Evolutionary conservation across 2,113 vertebrate species (phyloP).

Genomic region (Tonatia bakeri): DNA sequence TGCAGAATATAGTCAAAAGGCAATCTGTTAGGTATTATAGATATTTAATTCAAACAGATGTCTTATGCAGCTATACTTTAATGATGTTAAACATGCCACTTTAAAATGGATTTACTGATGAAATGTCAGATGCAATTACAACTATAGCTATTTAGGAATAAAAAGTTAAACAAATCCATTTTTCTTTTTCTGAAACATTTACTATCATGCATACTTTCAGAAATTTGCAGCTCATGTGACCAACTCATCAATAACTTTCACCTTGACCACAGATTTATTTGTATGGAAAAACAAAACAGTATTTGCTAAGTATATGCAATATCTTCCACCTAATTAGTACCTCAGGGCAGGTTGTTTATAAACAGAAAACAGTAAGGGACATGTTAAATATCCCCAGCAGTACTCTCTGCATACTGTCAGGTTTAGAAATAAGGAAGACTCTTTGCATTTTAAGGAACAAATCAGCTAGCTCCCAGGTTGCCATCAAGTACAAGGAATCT

Average conservation of each 20-base stretch:
- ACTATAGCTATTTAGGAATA: constrained; percentile 1
- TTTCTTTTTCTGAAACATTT: constrained; percentile 12
- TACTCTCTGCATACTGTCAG: constrained; percentile 30
- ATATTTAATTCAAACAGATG: constrained; percentile 8
- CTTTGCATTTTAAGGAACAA: constrained; percentile 44
- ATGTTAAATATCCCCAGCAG: constrained; percentile 65
- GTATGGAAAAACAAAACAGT: constrained; percentile 66
- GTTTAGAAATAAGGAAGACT: constrained; percentile 32
- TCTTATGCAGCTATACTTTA: background rate
- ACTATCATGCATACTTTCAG: background rate
- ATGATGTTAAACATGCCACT: constrained; percentile 5
- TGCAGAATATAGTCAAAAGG: constrained; percentile 29
- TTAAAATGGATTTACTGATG: constrained; percentile 10
- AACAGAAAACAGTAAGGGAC: constrained; percentile 76
- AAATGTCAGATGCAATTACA: constrained; percentile 1
- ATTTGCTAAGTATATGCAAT: constrained; percentile 66
- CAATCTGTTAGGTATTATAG: constrained; percentile 8
- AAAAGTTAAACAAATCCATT: background rate
- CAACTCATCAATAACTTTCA: constrained; percentile 52
- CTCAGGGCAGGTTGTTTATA: constrained; percentile 76
- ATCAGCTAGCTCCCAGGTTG: background rate
- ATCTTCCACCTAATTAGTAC: constrained; percentile 78
- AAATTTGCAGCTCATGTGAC: constrained; percentile 27
- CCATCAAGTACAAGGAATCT: constrained; percentile 20
- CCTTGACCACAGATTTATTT: constrained; percentile 63